Evolutionary conservation across 1,140 invertebrate species (phyloP).

Genomic region (Gerris buenoi): DNA sequence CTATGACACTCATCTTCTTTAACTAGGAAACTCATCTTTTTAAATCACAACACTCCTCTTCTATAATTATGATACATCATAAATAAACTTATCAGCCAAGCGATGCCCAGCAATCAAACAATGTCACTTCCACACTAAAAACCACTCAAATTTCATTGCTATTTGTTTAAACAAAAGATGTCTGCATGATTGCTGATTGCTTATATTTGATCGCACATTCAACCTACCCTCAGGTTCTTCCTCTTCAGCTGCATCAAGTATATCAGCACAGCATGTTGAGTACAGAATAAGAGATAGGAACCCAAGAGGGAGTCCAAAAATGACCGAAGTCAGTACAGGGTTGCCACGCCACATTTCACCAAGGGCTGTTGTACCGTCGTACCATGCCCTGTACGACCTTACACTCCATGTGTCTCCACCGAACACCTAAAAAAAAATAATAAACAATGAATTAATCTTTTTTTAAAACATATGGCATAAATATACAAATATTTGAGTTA

Average conservation of each 20-base stretch:
- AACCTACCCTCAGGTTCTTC: constrained; percentile 36
- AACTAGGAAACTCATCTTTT: too few species aligned
- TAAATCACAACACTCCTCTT: too few species aligned
- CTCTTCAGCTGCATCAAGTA: constrained; percentile 80
- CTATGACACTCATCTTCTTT: too few species aligned
- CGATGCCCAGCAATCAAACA: too few species aligned
- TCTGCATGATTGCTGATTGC: too few species aligned
- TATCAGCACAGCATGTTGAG: constrained; percentile 83
- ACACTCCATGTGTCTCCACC: constrained; percentile 63
- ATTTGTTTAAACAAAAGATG: too few species aligned
- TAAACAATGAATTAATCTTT: constrained; percentile 4
- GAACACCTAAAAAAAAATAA: constrained; percentile 53
- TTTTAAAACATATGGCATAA: neutral
- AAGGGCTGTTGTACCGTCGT: constrained; percentile 55
- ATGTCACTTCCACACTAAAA: too few species aligned
- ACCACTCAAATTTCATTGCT: too few species aligned
- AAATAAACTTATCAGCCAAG: too few species aligned
- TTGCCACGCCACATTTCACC: constrained; percentile 79
- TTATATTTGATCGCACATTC: too few species aligned
- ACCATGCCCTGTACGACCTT: constrained; percentile 55
- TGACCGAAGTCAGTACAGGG: constrained; percentile 69
- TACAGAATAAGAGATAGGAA: constrained; percentile 89
- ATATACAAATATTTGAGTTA: too few species aligned
- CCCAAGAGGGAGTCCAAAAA: constrained; percentile 75
- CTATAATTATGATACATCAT: too few species aligned